These are phyloP conservation scores for Pangasius mekongensis DNA, from an alignment of 2,797 vertebrate species.

Conservation along the genomic window DNA sequence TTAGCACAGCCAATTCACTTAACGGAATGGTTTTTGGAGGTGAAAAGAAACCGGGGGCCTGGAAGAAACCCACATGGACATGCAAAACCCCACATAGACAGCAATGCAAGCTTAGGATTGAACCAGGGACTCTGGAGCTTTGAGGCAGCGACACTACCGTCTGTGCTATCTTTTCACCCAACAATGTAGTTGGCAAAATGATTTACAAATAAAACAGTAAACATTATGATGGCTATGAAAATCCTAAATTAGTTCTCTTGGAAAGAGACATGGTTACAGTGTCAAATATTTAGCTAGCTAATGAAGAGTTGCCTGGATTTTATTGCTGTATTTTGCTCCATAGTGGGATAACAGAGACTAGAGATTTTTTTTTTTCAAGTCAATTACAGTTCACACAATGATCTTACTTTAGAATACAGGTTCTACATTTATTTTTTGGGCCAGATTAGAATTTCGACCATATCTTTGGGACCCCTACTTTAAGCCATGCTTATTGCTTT, in stretches of 20 bases:
- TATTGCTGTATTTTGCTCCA: background rate
- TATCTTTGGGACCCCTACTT: background rate
- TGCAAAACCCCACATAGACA: background rate
- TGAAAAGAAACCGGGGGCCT: background rate
- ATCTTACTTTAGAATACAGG: background rate
- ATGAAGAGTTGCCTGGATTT: background rate
- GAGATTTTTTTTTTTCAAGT: background rate
- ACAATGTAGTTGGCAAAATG: background rate
- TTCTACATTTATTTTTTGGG: background rate
- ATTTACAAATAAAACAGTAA: background rate
- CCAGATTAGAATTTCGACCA: background rate
- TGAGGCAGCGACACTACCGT: background rate
- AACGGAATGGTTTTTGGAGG: background rate
- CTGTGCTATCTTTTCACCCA: background rate
- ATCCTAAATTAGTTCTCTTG: background rate
- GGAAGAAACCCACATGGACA: background rate
- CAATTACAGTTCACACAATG: background rate
- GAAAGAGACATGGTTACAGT: background rate
- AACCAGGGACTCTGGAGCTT: background rate
- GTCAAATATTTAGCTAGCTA: background rate
- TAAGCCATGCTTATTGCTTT: background rate
- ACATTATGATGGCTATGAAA: background rate
- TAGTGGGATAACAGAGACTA: background rate
- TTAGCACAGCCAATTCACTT: background rate
- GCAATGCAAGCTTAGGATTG: background rate